Evolutionary conservation across 2,797 vertebrate genomes (phyloP), one percentile per base, ranked within the genome.

Genomic region (Lophura swinhoii): DNA sequence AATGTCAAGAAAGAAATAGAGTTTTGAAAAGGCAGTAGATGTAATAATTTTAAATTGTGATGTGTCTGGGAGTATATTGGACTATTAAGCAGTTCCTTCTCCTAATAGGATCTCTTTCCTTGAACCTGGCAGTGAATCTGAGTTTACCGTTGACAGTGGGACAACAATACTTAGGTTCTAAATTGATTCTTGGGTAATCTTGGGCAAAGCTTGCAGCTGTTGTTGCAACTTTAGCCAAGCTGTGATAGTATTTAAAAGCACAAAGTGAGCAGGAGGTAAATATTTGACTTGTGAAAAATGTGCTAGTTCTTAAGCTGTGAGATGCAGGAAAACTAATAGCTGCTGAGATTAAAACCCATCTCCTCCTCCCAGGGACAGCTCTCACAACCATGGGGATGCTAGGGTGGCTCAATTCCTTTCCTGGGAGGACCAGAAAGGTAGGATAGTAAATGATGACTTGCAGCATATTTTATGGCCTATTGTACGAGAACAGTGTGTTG

Each of bases 401-500:
- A 5, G 35, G 4, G 62, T 49, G 21, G 33, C 55, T 48, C 14
- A 10, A 17, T 43, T 79, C 51, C 74, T 18, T 70, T 39, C 33
- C 71, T 76, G 58, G 71, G 62, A 94, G 60, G 69, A 46, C 43
- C 43, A 56, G 53, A n/a, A 31, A 46, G 55, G n/a, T 66, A 79
- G 68, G 68, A 26, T 55, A 43, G 70, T 66, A 80, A 81, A 48
- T 67, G 56, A 84, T 87, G 76, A 59, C 78, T 72, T 29, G 33
- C 66, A 67, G 39, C 21, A 14, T 43, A 91, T 92, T 96, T 94
- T 81, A 69, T 67, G 77, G 63, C 39, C 84, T 79, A 12, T 80
- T 85, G 62, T 73, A 58, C 48, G 80, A 62, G 79, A 96, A 79
- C 62, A 74, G 73, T 6, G 5, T 80, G 68, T 86, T 14, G 6